Conservation (phyloP, 2,888 invertebrate genomes). For the Xanthia icteritia region DNA sequence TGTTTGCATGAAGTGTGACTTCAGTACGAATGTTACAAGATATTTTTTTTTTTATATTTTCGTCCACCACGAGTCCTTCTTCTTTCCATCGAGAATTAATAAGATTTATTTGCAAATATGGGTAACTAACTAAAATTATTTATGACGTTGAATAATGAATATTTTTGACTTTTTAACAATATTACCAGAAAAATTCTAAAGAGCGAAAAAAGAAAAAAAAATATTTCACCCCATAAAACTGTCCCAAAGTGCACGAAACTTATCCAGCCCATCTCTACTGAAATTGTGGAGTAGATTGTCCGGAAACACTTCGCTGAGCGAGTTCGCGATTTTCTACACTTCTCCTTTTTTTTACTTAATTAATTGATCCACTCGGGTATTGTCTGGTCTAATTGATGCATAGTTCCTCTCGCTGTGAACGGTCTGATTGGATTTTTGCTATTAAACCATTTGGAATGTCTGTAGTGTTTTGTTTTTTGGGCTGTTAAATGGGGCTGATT, state of each 20-base stretch:
- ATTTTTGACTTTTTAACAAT: too few relatives aligned
- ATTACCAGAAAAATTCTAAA: not conserved
- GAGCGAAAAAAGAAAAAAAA: not conserved
- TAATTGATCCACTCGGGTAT: conserved; percentile 60
- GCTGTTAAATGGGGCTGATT: not conserved
- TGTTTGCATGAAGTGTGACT: too few relatives aligned
- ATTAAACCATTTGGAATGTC: conserved; percentile 23
- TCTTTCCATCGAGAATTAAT: too few relatives aligned
- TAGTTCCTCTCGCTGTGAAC: conserved; percentile 34
- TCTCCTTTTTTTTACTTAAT: conserved; percentile 60
- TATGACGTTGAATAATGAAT: too few relatives aligned
- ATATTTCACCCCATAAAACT: conserved; percentile 30
- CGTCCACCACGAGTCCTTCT: too few relatives aligned
- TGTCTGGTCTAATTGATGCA: conserved; percentile 65
- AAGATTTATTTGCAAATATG: too few relatives aligned
- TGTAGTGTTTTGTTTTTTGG: conserved; percentile 11
- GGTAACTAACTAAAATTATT: too few relatives aligned
- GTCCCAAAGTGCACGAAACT: conserved; percentile 47
- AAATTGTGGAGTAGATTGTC: conserved; percentile 55
- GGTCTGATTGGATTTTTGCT: conserved; percentile 51
- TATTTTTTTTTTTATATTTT: too few relatives aligned
- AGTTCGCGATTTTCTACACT: conserved; percentile 48
- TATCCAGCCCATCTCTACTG: conserved; percentile 30
- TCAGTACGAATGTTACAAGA: too few relatives aligned
- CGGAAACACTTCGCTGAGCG: conserved; percentile 52